Evolutionary conservation across 2,888 invertebrate species (phyloP), one percentile per base, ranked within the genome.

Genomic region (Anthrax anthrax): DNA sequence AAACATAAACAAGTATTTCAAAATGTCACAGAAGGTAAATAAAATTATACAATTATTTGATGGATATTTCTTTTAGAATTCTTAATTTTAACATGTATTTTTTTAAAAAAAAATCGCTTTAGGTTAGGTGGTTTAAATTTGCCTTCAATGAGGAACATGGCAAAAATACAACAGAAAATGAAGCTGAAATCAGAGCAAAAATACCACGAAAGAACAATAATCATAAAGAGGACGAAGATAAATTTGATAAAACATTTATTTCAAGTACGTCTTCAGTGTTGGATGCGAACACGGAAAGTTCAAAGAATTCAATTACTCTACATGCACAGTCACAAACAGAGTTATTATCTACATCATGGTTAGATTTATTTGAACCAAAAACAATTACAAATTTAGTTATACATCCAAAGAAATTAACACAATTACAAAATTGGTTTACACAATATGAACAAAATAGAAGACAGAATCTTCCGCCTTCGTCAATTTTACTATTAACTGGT

Each of bases 401-500:
- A 6, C 79, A 87, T 60, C 68, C 72, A 48, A 87, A 84, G 62
- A 87, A 87, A 65, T 63, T 85, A 4, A 72, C 73, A 56, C 86
- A 86, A 66, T 70, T 87, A 36, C 76, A 80, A 55, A 69, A 72
- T 23, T 87, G 86, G 86, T 55, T 87, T 4, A 50, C 48, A 9
- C 58, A 61, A 47, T 62, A 60, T 43, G 54, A 58, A 6, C 47
- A 48, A 1, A 47, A 57, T 44, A 54, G 52, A 2, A 55, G 42
- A 3, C 60, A 60, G 37, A 57, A 56, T 29, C 64, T 68, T 1
- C 65, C 70, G 52, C 69, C 8, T 23, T 23, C 5, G 23, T 23
- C 73, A 44, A 75, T 85, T 52, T 67, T 90, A 37, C 62, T 91
- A 5, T 55, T 92, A 18, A 81, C 81, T 9, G 92, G 92, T 0